Evolutionary conservation across 2,113 vertebrate species (phyloP).

Genomic region (Rafetus swinhoei): DNA sequence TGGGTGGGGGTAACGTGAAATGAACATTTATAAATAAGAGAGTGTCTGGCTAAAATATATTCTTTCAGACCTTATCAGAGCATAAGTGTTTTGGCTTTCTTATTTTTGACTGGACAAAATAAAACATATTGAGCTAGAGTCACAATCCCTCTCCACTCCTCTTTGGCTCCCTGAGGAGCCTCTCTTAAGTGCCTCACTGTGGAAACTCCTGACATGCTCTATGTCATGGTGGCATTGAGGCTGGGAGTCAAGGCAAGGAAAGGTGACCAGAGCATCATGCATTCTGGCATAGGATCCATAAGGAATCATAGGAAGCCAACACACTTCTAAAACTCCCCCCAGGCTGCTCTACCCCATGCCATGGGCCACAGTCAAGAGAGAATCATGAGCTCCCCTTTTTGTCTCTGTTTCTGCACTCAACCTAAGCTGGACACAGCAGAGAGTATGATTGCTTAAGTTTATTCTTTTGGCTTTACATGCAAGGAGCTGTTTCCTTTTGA

Average conservation of each 20-base stretch:
- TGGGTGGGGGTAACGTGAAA: not conserved
- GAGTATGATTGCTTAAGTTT: not conserved
- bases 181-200: not conserved
- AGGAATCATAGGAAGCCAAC: not conserved
- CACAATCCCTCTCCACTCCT: not conserved
- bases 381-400: not conserved
- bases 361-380: not conserved
- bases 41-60: not conserved
- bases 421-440: not conserved
- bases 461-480: conserved; percentile 3
- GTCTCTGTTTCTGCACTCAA: not conserved
- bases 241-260: not conserved
- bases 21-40: not conserved
- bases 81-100: not conserved
- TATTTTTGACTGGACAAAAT: not conserved
- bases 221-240: not conserved
- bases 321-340: not conserved
- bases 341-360: not conserved
- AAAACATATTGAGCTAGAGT: not conserved
- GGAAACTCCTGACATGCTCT: not conserved
- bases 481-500: not conserved
- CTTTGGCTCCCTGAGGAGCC: not conserved
- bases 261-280: not conserved
- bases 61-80: not conserved
- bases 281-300: not conserved